Base-by-base conservation (phyloP, 2,113 vertebrate genomes). In the Dendrocopos noguchii region DNA sequence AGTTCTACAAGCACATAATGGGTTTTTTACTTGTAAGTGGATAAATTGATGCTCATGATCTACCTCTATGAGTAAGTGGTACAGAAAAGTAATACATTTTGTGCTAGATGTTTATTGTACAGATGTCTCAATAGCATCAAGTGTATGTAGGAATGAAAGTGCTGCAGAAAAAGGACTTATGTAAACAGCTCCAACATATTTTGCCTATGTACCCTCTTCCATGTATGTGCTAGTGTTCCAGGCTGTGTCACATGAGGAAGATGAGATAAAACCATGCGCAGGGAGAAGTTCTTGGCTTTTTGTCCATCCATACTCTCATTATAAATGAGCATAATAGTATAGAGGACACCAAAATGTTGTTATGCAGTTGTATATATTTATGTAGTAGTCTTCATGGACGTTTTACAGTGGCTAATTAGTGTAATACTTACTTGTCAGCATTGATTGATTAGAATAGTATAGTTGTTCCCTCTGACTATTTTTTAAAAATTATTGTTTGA, bases 201-300 rank as follows among this genome's bases (percentile, higher is more conserved):
- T 85, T 39, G 28, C 65, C 34, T 55, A 12, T 59, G 39, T 71
- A 25, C 33, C 55, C 0, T 0, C n/a, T 78, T 87, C 52, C 0
- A 0, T 74, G 33, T 63, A 67, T 71, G n/a, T 57, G 47, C 15
- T 47, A 5, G 19, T 0, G 0, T 66, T 72, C n/a, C 74, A 65
- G 44, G 12, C 10, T 68, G 31, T 78, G 39, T 57, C 78, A n/a
- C 1, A 0, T 31, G 66, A 75, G 44, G 61, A 64, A 67, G 29
- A 61, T 22, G 29, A 91, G 59, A 53, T 27, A 25, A 81, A 90
- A 29, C 7, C 10, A 33, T 50, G 47, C 36, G 39, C 20, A 75
- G 25, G 3, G 57, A 78, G 57, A 63, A 39, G 19, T 68, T 72
- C 39, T 75, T 39, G 55, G 18, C 17, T 50, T 42, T 24, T 65